These are phyloP conservation scores for Tigriopus californicus DNA, from an alignment of 2,888 invertebrate genomes.

Conservation along the genomic window DNA sequence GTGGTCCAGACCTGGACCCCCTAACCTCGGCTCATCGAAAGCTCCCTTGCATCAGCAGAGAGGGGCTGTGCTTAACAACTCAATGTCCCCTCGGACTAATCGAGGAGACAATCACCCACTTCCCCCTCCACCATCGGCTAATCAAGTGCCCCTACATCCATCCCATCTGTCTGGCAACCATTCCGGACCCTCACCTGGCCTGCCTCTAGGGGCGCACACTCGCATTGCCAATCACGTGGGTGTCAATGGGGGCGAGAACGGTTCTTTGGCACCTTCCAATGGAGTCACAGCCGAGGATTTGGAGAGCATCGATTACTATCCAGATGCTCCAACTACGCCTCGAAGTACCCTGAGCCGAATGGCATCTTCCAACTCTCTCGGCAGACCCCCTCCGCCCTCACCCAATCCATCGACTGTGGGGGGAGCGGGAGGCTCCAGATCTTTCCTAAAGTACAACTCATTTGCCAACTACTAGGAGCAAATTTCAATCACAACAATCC, in stretches of 20 bases:
- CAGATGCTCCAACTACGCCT: neutral
- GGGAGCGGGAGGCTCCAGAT: neutral
- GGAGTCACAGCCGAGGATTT: neutral
- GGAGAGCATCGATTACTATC: neutral
- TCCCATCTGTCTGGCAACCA: neutral
- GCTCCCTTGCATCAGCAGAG: no score
- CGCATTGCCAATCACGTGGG: neutral
- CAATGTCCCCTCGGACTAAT: no score
- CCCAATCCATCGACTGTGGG: neutral
- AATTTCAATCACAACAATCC: no score
- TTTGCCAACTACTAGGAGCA: slow-evolving; percentile 6
- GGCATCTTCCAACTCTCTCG: neutral
- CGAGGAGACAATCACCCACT: no score
- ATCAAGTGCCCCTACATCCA: neutral
- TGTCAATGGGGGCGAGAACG: neutral
- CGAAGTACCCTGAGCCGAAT: neutral
- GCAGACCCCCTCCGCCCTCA: neutral
- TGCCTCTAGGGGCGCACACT: neutral
- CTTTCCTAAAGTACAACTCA: slow-evolving; percentile 9
- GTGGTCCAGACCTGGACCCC: no score
- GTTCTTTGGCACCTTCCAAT: no score
- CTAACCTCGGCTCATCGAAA: no score
- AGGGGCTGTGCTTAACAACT: no score
- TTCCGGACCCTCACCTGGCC: neutral
- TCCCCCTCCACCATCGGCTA: neutral